A percentile compares a stretch with the other conserved stretches of the same genome.
Conservation (phyloP, 1,140 invertebrate species). For the Pseudomyrmex sp. region DNA sequence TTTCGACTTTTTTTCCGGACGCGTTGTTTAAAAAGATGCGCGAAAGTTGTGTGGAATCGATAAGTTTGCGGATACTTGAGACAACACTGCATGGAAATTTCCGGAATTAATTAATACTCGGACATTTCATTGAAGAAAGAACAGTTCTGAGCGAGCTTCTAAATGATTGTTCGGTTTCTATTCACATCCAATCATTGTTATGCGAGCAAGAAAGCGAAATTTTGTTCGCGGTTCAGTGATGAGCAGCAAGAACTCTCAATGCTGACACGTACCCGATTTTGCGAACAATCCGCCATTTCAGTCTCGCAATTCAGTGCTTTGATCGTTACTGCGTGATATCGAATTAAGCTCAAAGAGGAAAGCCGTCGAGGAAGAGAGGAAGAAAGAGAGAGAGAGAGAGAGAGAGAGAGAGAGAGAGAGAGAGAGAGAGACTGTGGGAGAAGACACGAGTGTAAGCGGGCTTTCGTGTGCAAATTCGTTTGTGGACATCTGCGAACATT, state of each 20-base stretch:
- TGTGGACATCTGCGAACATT: constrained; percentile 35
- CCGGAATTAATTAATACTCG: no score
- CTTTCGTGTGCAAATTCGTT: constrained; percentile 32
- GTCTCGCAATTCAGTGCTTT: constrained; percentile 51
- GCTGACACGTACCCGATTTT: constrained; percentile 56
- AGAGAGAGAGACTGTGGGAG: background rate
- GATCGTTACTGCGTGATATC: constrained; percentile 66
- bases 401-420: background rate
- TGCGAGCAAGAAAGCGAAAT: constrained; percentile 56
- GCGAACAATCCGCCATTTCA: constrained; percentile 63
- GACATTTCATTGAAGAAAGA: background rate
- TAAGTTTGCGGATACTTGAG: constrained; percentile 6
- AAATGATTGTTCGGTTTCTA: background rate
- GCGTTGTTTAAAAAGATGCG: constrained; percentile 7
- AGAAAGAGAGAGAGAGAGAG: background rate
- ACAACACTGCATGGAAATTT: background rate
- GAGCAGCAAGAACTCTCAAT: constrained; percentile 26
- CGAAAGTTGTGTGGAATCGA: background rate
- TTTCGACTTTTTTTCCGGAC: constrained; percentile 7
- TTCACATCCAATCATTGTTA: constrained; percentile 23
- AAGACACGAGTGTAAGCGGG: constrained; percentile 21
- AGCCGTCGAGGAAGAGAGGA: constrained; percentile 3
- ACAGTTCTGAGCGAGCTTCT: constrained; percentile 27
- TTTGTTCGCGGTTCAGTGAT: constrained; percentile 35
- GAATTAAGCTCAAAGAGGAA: constrained; percentile 61